Base-by-base conservation (phyloP, 2,888 invertebrate genomes). In the Sphinx pinastri region DNA sequence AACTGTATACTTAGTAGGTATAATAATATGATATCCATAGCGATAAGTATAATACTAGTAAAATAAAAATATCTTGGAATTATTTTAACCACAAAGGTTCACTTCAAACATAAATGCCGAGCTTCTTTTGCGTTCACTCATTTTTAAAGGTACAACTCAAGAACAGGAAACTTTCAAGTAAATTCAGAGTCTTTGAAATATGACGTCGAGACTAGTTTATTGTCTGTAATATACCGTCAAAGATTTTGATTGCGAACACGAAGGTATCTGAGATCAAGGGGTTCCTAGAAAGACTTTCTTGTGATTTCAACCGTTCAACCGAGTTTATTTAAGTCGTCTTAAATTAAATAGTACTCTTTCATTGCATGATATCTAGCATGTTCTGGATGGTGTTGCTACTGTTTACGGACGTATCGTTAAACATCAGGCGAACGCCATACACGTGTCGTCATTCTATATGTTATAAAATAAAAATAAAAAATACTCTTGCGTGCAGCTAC, bases 101-200 rank as follows among this genome's bases (percentile, higher is more conserved):
- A 12, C 11, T 47, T 47, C 12, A 19, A 19, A 47, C n/a, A 49
- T 49, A 63, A 49, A 6, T 16, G 5, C 47, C 4, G 38, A 31
- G n/a, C 10, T 60, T 45, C 16, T 60, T 60, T 47, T 13, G 49
- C 19, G 4, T 63, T 6, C 12, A 16, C 45, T 49, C 63, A 63
- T 49, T 19, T 49, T 49, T 12, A 49, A 13, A 63, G 7, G 14
- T 12, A 19, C 6, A 12, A 63, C 13, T 19, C 12, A 63, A 63
- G 13, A 63, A 25, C 16, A 63, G 49, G 49, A 47, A 63, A 63
- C 19, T 16, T n/a, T 19, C 67, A 67, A 49, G 63, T 47, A 72
- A 16, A 55, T 63, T 63, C 63, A 16, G 49, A 13, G 19, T 47
- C 47, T 63, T 63, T 63, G 63, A 63, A 25, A 63, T 49, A 4